Evolutionary conservation across 2,113 vertebrate species (phyloP), one percentile per base, ranked within the genome.

Genomic region (Myotis yumanensis): DNA sequence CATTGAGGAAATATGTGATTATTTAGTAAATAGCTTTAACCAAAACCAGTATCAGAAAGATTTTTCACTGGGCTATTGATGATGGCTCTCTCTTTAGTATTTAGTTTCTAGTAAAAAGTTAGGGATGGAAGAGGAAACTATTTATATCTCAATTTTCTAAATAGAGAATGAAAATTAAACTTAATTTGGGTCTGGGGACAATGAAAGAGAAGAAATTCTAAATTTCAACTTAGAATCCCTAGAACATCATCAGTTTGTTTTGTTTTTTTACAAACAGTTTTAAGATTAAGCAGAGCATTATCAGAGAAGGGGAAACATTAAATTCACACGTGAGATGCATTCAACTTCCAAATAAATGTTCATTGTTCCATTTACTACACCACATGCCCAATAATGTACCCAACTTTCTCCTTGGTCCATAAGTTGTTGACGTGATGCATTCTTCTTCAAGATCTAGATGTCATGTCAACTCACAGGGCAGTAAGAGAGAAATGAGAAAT

Each of bases 291-390:
- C 51, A 84, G 30, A 87, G 32, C 20, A 46, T 54, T 85, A 9
- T n/a, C 51, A 59, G 25, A 37, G 40, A 92, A 4, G 23, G 18
- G 22, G 48, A 83, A 35, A 35, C 48, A 79, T 83, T 37, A 76
- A 73, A 86, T 64, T 90, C 48, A 62, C 28, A 82, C 57, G 0
- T 77, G 37, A 93, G 73, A 94, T 77, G 86, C 91, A 96, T 54
- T 80, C 80, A 97, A 52, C 92, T 91, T 92, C 94, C 91, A 97
- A 97, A 95, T 96, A 97, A 95, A 94, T 71, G 96, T 96, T 96
- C 95, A 96, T 96, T 96, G 96, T 97, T 95, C 94, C 92, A 81
- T 97, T 97, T 96, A 93, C 89, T 0, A 91, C 57, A 91, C 96
- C 94, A 95, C 85, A 96, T 96, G 73, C 80, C 91, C 86, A 40